Evolutionary conservation across 2,888 invertebrate genomes (phyloP).

Genomic region (Leucophenga montana): DNA sequence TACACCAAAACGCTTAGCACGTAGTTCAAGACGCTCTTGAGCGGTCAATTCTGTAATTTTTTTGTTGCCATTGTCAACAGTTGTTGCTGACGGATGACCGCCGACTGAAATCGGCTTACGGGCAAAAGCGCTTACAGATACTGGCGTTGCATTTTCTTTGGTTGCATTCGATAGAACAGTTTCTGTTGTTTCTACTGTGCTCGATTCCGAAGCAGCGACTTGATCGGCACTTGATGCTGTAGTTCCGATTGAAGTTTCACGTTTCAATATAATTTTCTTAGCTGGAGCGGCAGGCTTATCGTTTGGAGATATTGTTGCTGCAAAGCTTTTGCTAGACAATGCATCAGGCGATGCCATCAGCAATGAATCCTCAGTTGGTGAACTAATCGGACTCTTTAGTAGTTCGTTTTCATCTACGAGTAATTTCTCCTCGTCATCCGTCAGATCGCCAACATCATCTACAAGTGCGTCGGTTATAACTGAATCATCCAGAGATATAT

Average conservation of each 20-base stretch:
- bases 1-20: constrained; percentile 87
- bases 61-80: constrained; percentile 68
- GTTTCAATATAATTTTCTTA: constrained; percentile 68
- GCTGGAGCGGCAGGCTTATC: constrained; percentile 40
- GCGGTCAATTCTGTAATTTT: constrained; percentile 77
- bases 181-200: constrained; percentile 25
- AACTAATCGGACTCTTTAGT: constrained; percentile 65
- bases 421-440: constrained; percentile 74
- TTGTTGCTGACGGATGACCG: background rate
- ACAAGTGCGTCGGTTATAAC: constrained; percentile 73
- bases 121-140: constrained; percentile 48
- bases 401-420: constrained; percentile 67
- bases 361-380: constrained; percentile 41
- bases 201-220: constrained; percentile 30
- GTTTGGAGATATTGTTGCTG: background rate
- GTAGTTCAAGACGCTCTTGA: constrained; percentile 81
- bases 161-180: no score
- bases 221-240: constrained; percentile 13
- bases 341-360: background rate
- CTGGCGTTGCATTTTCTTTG: constrained; percentile 68
- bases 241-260: constrained; percentile 59
- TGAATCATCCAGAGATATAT: constrained; percentile 69
- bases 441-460: constrained; percentile 75
- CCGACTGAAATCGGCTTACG: constrained; percentile 67
- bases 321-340: no score